These are phyloP conservation scores for Vollenhovia emeryi DNA, from an alignment of 1,140 invertebrate species.

Conservation along the genomic window DNA sequence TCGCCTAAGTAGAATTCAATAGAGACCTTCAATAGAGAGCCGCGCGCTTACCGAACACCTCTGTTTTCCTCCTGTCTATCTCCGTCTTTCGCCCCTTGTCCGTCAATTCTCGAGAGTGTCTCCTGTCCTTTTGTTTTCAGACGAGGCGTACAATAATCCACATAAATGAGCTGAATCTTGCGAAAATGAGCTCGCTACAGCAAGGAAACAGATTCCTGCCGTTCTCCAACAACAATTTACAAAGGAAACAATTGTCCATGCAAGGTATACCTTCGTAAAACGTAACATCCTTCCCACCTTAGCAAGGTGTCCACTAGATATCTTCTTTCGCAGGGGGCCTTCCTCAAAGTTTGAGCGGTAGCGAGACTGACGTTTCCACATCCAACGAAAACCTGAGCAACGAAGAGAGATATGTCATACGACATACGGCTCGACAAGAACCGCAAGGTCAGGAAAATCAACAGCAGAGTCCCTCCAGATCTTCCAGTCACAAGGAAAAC, in stretches of 20 bases:
- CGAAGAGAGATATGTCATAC: slow-evolving; percentile 93
- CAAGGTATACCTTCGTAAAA: slow-evolving; percentile 79
- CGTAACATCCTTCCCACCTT: not conserved
- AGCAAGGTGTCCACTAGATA: slow-evolving; percentile 24
- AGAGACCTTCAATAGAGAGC: not conserved
- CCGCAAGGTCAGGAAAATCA: slow-evolving; percentile 96
- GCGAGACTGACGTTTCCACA: slow-evolving; percentile 95
- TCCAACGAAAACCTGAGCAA: slow-evolving; percentile 95
- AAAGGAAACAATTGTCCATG: slow-evolving; percentile 83
- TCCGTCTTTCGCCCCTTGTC: not conserved
- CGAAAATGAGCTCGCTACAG: slow-evolving; percentile 85
- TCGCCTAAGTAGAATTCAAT: not conserved
- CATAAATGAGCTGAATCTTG: slow-evolving; percentile 77
- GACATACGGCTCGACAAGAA: slow-evolving; percentile 94
- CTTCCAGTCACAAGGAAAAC: slow-evolving; percentile 85
- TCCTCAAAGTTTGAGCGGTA: slow-evolving; percentile 92
- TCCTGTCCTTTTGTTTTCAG: slow-evolving; percentile 61
- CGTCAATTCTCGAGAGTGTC: not conserved
- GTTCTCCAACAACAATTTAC: slow-evolving; percentile 84
- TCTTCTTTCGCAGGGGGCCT: slow-evolving; percentile 84
- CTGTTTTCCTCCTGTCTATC: not conserved
- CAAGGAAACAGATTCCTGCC: slow-evolving; percentile 84
- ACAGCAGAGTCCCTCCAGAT: slow-evolving; percentile 85
- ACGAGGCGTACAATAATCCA: slow-evolving; percentile 74
- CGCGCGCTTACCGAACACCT: not conserved